Evolutionary conservation across 2,797 vertebrate species (phyloP), one percentile per base, ranked within the genome.

Genomic region (Gobionotothen gibberifrons): DNA sequence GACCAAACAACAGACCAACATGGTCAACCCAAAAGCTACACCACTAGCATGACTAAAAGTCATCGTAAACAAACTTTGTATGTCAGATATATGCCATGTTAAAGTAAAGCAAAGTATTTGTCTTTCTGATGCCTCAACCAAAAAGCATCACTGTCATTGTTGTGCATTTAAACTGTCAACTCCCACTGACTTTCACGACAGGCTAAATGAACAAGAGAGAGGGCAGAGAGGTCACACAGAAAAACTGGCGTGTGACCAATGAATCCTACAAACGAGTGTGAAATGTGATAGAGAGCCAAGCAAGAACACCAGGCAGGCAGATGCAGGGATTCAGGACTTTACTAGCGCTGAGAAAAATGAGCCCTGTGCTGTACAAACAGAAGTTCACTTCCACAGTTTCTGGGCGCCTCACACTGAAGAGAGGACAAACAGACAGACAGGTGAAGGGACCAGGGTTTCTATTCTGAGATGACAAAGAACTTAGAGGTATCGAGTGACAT

Each of bases 311-410:
- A 80, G 89, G 76, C 87, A 82, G 73, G 57, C 74, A 69, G 58
- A 71, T 46, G 13, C 74, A 75, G 76, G 49, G 70, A 76, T 73
- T 73, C 77, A 89, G 81, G 79, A 89, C 84, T 88, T 87, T 73
- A 90, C 81, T 32, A 78, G 82, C 83, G 58, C 44, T 60, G 85
- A 82, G 85, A 84, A 91, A 91, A 91, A 82, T 62, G 82, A 89
- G 79, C 72, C 82, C 43, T 3, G 0, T 76, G 72, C 69, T 70
- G 82, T 74, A 84, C 75, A 66, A 78, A 88, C 78, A 74, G 15
- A 70, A 72, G 60, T 82, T 74, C 52, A 51, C 70, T 80, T 49
- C 40, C 32, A 9, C 32, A 51, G 57, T 67, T 72, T 78, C 64
- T 73, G 72, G 32, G 26, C 66, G 51, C 19, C 32, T 65, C 49